Base-by-base conservation (phyloP, 2,113 vertebrate species). In the Typhlomys cinereus region DNA sequence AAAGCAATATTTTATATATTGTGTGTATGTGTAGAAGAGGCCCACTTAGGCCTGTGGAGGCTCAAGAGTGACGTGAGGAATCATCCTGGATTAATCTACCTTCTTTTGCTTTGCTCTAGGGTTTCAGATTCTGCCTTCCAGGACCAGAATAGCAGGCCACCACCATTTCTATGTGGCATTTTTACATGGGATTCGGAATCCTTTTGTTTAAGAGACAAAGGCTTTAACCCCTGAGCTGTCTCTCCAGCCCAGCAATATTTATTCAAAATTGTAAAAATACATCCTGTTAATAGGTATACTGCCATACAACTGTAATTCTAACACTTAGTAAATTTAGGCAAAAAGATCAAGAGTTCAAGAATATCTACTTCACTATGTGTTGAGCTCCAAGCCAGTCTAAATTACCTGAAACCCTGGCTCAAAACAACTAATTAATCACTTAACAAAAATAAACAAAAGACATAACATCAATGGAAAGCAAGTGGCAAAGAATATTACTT, bases 171-270 rank as follows among this genome's bases (percentile, higher is more conserved):
- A n/a, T n/a, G n/a, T n/a, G n/a, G n/a, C n/a, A n/a, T n/a, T n/a
- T n/a, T n/a, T n/a, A n/a, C n/a, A n/a, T n/a, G n/a, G n/a, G n/a
- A n/a, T n/a, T n/a, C n/a, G n/a, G n/a, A n/a, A n/a, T n/a, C n/a
- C n/a, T n/a, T n/a, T n/a, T n/a, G n/a, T n/a, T n/a, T n/a, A n/a
- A n/a, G n/a, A n/a, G n/a, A n/a, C n/a, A n/a, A n/a, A n/a, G n/a
- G n/a, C n/a, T n/a, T n/a, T n/a, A n/a, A n/a, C n/a, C n/a, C n/a
- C n/a, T n/a, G n/a, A n/a, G n/a, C n/a, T n/a, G n/a, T n/a, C n/a
- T n/a, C n/a, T n/a, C n/a, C n/a, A n/a, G n/a, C n/a, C n/a, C n/a
- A 69, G 9, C 17, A 86, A 17, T 83, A 92, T 86, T 88, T 93
- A 90, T 85, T 93, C 84, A 73, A 48, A 95, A 83, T 29, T 50